Conservation (phyloP, 2,113 vertebrate genomes). For the Poecile atricapillus region DNA sequence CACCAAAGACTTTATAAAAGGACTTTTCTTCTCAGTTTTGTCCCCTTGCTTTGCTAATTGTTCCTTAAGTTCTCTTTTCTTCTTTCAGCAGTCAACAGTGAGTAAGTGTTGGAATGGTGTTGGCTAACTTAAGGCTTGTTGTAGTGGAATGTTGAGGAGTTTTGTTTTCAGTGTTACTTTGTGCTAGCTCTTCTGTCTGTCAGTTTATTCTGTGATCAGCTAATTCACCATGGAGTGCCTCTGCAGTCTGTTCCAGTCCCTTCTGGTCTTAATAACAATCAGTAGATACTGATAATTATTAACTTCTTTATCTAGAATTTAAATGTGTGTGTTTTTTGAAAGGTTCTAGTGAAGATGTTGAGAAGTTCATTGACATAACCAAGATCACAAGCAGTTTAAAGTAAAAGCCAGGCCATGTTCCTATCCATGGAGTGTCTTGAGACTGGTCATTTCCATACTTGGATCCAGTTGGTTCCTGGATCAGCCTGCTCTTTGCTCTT, state of each 20-base stretch:
- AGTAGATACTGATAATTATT: background rate
- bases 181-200: background rate
- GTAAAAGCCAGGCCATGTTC: background rate
- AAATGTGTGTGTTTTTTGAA: background rate
- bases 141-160: background rate
- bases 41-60: constrained; percentile 22
- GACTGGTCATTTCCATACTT: background rate
- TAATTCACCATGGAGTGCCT: background rate
- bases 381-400: background rate
- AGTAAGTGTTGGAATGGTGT: constrained; percentile 33
- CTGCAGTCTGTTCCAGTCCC: background rate
- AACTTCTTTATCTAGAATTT: background rate
- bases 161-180: background rate
- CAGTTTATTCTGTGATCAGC: background rate
- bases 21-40: constrained; percentile 38
- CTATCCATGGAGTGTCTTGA: background rate
- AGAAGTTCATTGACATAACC: background rate
- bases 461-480: background rate
- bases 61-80: constrained; percentile 45
- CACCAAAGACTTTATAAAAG: constrained; percentile 20
- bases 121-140: background rate
- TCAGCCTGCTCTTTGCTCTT: background rate
- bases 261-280: background rate
- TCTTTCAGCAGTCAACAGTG: constrained; percentile 33
- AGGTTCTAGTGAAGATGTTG: background rate